These are phyloP conservation scores for Podarcis cretensis DNA, from an alignment of 2,113 vertebrate species.

Conservation along the genomic window DNA sequence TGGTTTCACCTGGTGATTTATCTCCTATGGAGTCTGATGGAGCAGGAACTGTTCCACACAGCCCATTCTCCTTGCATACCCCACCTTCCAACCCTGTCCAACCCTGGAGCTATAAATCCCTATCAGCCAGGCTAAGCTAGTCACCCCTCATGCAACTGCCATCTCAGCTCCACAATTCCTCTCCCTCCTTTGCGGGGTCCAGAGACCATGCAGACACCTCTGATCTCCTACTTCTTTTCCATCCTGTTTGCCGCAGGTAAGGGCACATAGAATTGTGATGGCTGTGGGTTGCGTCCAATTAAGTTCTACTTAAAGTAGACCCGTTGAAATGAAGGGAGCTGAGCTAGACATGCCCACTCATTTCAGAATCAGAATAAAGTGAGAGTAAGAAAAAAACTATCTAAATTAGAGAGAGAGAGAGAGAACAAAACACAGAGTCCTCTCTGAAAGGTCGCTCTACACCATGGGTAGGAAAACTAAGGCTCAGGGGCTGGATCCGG, in stretches of 20 bases:
- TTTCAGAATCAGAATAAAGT: too few relatives aligned
- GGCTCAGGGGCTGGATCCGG: too few relatives aligned
- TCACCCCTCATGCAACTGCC: not conserved
- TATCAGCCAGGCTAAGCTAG: too few relatives aligned
- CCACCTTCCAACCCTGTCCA: not conserved
- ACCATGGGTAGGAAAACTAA: too few relatives aligned
- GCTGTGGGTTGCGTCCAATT: not conserved
- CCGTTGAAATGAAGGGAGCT: too few relatives aligned
- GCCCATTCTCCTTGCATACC: slow-evolving; percentile 1
- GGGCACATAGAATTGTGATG: not conserved
- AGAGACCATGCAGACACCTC: not conserved
- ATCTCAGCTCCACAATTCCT: too few relatives aligned
- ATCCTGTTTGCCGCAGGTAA: slow-evolving; percentile 9
- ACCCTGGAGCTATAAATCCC: not conserved
- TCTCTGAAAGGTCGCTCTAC: too few relatives aligned
- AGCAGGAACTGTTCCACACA: not conserved
- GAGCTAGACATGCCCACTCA: too few relatives aligned
- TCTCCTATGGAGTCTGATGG: not conserved
- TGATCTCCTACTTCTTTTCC: not conserved
- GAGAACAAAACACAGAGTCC: too few relatives aligned
- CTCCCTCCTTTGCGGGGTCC: not conserved
- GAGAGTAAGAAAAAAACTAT: too few relatives aligned
- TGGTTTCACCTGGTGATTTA: not conserved
- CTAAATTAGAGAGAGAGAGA: too few relatives aligned
- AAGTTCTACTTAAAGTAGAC: too few relatives aligned